Percentiles rank a stretch among this genome's conserved stretches.
Evolutionary conservation across 2,888 invertebrate genomes (phyloP).

Genomic region (Mythimna ferrago): DNA sequence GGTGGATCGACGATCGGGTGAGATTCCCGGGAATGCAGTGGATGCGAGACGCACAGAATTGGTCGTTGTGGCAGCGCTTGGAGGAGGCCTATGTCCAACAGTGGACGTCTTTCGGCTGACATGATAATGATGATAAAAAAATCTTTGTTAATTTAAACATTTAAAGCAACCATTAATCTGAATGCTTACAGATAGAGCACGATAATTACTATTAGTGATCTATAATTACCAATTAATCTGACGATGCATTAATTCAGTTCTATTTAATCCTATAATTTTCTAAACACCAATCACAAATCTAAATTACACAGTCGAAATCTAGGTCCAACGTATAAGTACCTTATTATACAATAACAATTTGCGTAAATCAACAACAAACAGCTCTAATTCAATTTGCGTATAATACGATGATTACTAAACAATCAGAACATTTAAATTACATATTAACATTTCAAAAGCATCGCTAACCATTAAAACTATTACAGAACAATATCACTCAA

Average conservation of each 20-base stretch:
- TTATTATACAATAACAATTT: conserved; percentile 34
- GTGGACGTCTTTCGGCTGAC: no score
- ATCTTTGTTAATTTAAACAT: no score
- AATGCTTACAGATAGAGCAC: no score
- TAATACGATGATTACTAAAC: conserved; percentile 12
- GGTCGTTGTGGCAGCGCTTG: no score
- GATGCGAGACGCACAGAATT: no score
- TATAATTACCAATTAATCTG: no score
- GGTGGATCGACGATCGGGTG: no score
- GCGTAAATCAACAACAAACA: conserved; percentile 44
- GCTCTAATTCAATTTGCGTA: conserved; percentile 28
- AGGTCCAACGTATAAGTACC: not conserved
- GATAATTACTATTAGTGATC: no score
- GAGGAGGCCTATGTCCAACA: no score
- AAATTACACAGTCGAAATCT: conserved; percentile 15
- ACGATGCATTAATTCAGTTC: not conserved
- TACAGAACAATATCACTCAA: conserved; percentile 20
- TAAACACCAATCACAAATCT: conserved; percentile 19
- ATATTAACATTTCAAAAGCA: conserved; percentile 27
- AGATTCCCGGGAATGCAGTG: no score
- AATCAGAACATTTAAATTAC: conserved; percentile 39
- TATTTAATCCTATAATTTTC: conserved; percentile 15
- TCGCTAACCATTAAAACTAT: not conserved
- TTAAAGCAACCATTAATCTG: no score
- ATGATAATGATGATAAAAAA: no score